Evolutionary conservation across 1,140 invertebrate genomes (phyloP), one percentile per base, ranked within the genome.

Genomic region (Agrilus planipennis): DNA sequence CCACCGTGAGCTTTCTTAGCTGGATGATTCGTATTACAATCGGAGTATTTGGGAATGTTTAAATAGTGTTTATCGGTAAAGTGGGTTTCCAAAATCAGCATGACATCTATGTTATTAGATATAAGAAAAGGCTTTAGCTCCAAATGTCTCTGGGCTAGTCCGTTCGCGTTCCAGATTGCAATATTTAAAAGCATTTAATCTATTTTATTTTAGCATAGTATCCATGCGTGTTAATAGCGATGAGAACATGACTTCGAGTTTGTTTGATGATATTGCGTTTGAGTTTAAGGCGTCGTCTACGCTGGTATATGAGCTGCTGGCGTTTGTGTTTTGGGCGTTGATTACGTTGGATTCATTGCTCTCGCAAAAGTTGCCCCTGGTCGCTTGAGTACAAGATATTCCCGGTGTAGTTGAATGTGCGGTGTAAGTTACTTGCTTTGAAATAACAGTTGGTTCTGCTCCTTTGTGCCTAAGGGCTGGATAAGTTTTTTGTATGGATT

Each of bases 91-190:
- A 36, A 27, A 7, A 46, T 43, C 19, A 46, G 40, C 23, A 25
- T 42, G 3, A 53, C 45, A 32, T 55, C 49, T n/a, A 54, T 51
- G 36, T 53, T 48, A n/a, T 54, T 38, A 1, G 15, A 9, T n/a
- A 36, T 39, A 10, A 56, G 35, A 39, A 53, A 53, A 11, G 25
- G 44, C 44, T 46, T 34, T 32, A 53, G 9, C 47, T 54, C 42
- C 28, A 43, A 29, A n/a, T 30, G 21, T 20, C 43, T 45, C n/a
- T 53, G 39, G 4, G 12, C 18, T 14, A 56, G 34, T 2, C 53
- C 44, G 29, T 55, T 57, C 10, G 47, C 47, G 27, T 57, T 59
- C 50, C 49, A 54, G 16, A 22, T 4, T 10, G 35, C 18, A 15
- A 25, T 37, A 22, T 15, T 21, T 22, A 22, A 25, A 7, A 37